Evolutionary conservation across 2,797 vertebrate species (phyloP).

Genomic region (Sebastes minor): DNA sequence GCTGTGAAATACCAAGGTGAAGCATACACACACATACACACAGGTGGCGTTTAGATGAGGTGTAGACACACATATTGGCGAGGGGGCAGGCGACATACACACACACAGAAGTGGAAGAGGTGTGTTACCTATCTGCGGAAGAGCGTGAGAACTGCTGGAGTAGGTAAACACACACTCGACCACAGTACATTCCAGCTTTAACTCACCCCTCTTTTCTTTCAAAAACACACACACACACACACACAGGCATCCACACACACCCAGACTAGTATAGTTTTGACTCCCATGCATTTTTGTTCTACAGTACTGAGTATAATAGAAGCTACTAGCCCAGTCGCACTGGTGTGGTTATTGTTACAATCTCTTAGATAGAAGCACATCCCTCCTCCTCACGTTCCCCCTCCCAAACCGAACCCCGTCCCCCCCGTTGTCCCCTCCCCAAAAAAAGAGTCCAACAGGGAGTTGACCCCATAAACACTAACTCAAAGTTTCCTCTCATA

Average conservation of each 20-base stretch:
- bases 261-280: constrained; percentile 77
- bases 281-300: constrained; percentile 82
- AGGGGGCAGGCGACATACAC: constrained; percentile 53
- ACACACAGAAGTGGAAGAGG: constrained; percentile 63
- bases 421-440: constrained; percentile 20
- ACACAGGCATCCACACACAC: constrained; percentile 60
- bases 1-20: constrained; percentile 78
- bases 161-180: constrained; percentile 79
- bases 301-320: constrained; percentile 84
- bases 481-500: constrained; percentile 25
- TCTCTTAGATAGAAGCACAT: constrained; percentile 82
- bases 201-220: constrained; percentile 61
- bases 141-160: constrained; percentile 76
- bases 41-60: constrained; percentile 63
- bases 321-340: constrained; percentile 84
- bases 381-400: constrained; percentile 50
- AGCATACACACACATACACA: constrained; percentile 33
- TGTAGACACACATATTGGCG: constrained; percentile 24
- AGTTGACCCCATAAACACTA: constrained; percentile 31
- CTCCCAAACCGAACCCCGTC: constrained; percentile 11
- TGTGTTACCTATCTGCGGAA: constrained; percentile 80
- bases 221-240: constrained; percentile 4
- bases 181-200: constrained; percentile 77
- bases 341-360: constrained; percentile 85
- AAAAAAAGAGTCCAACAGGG: constrained; percentile 34